Conservation (phyloP, 2,888 invertebrate genomes). For the Philereme transversata region DNA sequence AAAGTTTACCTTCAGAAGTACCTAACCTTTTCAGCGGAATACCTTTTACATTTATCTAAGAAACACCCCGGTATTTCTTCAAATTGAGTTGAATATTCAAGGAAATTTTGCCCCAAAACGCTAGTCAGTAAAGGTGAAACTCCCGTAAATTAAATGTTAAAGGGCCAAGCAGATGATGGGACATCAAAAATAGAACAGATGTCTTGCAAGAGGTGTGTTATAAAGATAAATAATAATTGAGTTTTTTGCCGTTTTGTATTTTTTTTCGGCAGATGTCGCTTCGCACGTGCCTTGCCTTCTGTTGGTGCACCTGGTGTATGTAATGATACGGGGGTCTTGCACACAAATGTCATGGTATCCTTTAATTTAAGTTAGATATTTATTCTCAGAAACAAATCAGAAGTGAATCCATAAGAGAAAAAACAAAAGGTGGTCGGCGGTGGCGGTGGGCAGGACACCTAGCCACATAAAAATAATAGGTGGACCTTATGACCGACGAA, state of each 20-base stretch:
- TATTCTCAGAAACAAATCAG: no score
- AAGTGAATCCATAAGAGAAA: no score
- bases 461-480: no score
- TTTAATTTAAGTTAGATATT: constrained; percentile 19
- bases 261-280: constrained; percentile 69
- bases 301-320: constrained; percentile 67
- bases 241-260: constrained; percentile 57
- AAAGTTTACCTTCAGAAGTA: constrained; percentile 41
- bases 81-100: constrained; percentile 1
- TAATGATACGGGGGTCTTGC: constrained; percentile 57
- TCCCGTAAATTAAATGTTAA: constrained; percentile 24
- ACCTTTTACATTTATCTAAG: constrained; percentile 37
- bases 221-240: constrained; percentile 64
- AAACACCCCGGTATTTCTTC: constrained; percentile 18
- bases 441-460: no score
- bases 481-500: no score
- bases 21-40: constrained; percentile 36
- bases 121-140: constrained; percentile 14
- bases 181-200: constrained; percentile 66
- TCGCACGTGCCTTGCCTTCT: constrained; percentile 71
- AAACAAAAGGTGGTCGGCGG: no score
- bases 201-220: constrained; percentile 58
- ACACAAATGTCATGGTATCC: constrained; percentile 50
- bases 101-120: constrained; percentile 8
- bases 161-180: constrained; percentile 50